phyloP scores from a whole-genome alignment of 2,888 invertebrate species.

The Desoria tigrina region DNA sequence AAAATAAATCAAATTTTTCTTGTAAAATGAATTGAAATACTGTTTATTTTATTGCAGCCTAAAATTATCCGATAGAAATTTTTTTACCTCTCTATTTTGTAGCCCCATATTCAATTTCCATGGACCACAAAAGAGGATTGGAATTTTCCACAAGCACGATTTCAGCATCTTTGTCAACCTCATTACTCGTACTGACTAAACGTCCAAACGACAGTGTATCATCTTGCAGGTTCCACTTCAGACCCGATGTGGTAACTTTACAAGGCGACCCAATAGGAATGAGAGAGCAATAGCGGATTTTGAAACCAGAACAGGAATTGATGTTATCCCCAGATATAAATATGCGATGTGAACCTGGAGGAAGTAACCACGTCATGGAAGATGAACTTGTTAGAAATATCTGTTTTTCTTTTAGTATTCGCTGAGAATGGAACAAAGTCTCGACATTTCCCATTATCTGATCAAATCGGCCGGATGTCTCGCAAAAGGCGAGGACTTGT shows the following conservation, averaged over 20 bases:
- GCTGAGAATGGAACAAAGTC: conserved; percentile 67
- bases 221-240: conserved; percentile 11
- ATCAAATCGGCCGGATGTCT: conserved; percentile 74
- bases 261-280: conserved; percentile 13
- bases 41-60: no score
- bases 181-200: conserved; percentile 19
- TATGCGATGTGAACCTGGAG: conserved; percentile 55
- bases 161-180: not conserved
- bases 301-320: not conserved
- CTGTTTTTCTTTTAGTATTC: conserved; percentile 54
- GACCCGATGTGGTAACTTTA: conserved; percentile 7
- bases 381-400: conserved; percentile 60
- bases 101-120: no score
- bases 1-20: no score
- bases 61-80: no score
- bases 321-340: not conserved
- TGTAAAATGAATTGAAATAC: no score
- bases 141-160: not conserved
- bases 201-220: conserved; percentile 3
- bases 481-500: conserved; percentile 67
- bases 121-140: conserved; percentile 10
- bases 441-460: conserved; percentile 78
- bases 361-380: conserved; percentile 75
- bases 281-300: conserved; percentile 8
- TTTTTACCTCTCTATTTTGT: no score